Evolutionary conservation across 1,140 invertebrate genomes (phyloP).

Genomic region (Parasteatoda tepidariorum): DNA sequence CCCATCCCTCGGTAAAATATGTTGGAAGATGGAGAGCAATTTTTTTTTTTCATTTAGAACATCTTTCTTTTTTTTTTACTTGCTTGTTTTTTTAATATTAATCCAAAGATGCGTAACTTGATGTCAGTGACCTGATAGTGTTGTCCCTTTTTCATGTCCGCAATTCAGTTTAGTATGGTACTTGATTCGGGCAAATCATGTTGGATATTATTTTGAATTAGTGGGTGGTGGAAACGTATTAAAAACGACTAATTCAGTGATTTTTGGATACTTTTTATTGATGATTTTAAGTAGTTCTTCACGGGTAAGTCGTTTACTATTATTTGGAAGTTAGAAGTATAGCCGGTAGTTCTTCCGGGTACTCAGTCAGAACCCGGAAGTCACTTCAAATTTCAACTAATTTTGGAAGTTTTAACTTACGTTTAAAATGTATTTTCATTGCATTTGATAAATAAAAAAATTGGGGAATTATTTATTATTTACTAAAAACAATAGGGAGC

Average conservation of each 20-base stretch:
- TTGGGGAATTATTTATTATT: no score
- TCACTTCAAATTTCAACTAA: no score
- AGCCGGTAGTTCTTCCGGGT: no score
- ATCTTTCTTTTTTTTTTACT: not conserved
- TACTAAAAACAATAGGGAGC: no score
- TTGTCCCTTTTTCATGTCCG: constrained; percentile 2
- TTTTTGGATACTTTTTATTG: not conserved
- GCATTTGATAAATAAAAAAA: no score
- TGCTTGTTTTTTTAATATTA: not conserved
- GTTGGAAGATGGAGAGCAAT: constrained; percentile 10
- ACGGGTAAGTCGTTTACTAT: no score
- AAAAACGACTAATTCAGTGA: not conserved
- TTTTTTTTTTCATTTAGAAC: not conserved
- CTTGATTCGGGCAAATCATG: not conserved
- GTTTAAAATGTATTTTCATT: no score
- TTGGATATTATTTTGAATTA: not conserved
- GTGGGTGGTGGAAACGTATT: not conserved
- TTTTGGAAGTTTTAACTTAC: no score
- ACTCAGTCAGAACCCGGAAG: no score
- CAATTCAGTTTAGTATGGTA: constrained; percentile 9
- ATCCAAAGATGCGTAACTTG: not conserved
- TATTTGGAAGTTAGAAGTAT: no score
- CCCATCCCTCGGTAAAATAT: constrained; percentile 33
- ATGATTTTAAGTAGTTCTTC: no score
- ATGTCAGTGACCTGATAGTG: constrained; percentile 25